These are phyloP conservation scores for Zygaena filipendulae DNA, from an alignment of 2,888 invertebrate species.

Conservation along the genomic window DNA sequence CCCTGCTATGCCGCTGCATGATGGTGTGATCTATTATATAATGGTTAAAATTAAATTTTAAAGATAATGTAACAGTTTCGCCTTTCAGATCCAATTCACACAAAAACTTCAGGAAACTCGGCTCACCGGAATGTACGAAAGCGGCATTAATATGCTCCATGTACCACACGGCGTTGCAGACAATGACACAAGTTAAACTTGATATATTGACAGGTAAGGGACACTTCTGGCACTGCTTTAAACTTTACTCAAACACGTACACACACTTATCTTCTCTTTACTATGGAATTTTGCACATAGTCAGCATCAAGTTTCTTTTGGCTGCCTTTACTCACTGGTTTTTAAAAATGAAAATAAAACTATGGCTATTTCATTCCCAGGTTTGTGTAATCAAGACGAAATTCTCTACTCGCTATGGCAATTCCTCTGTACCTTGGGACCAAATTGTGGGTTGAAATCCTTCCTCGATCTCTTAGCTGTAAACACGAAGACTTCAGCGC, in stretches of 20 bases:
- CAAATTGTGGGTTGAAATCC: slow-evolving; percentile 88
- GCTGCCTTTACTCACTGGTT: no score
- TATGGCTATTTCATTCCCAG: slow-evolving; percentile 52
- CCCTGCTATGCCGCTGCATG: no score
- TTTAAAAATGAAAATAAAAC: slow-evolving; percentile 1
- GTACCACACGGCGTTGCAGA: slow-evolving; percentile 91
- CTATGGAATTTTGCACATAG: no score
- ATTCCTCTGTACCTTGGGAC: slow-evolving; percentile 88
- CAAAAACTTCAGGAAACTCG: slow-evolving; percentile 79
- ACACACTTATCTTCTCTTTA: no score
- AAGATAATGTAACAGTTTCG: no score
- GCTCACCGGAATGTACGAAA: slow-evolving; percentile 83
- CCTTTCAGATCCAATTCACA: slow-evolving; percentile 69
- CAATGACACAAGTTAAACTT: slow-evolving; percentile 88
- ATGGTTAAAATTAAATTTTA: no score
- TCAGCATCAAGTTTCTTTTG: no score
- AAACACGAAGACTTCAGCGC: slow-evolving; percentile 82
- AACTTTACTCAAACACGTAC: no score
- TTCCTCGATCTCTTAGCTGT: slow-evolving; percentile 87
- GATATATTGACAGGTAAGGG: slow-evolving; percentile 94
- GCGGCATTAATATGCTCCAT: slow-evolving; percentile 90
- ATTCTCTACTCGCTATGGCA: slow-evolving; percentile 92
- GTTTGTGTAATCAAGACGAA: slow-evolving; percentile 93
- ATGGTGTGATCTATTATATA: no score
- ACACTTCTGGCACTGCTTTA: no score